Base-by-base conservation (phyloP, 2,888 invertebrate species). In the Agrochola lychnidis region DNA sequence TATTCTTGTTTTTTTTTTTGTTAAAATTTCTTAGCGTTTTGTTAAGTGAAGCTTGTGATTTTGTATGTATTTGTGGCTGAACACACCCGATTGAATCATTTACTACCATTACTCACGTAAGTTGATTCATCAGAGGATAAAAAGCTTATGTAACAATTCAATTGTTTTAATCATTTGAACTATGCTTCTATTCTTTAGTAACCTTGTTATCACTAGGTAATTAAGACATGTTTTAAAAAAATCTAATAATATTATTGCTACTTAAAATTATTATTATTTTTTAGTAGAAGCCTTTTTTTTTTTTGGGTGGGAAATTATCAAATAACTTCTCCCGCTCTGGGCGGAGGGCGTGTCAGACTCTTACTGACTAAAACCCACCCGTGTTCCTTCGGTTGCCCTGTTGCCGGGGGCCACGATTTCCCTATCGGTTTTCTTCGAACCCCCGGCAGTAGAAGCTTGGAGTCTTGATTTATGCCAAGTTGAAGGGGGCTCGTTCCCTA, bases 11-110 rank as follows among this genome's bases (percentile, higher is more conserved):
- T 66, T 42, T 36, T 68, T 70, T 70, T 73, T 59, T 59, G 56
- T 66, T 48, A 6, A 19, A 53, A 70, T 81, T 84, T 36, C 59
- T 72, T n/a, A 77, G 77, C 62, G 51, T 16, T 57, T 78, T 74
- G 48, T 70, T 81, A 61, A 64, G 40, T 73, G 10, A 48, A 48
- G 12, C 14, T 45, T 45, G 70, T 78, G 48, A 80, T 70, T 64
- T 67, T n/a, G 1, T 68, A 57, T 67, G 63, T 75, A 64, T 66
- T 40, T 76, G 59, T 69, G 51, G 12, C 53, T 56, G 16, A 48
- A 81, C 3, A 64, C 4, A 64, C 4, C 48, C n/a, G 16, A 56
- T 76, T 66, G 69, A 76, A 42, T 76, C 19, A 70, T 62, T 67
- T 6, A 14, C 22, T 74, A 81, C 45, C 42, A 56, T n/a, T 57